Percentiles rank a stretch among this genome's conserved stretches.
These are phyloP conservation scores for Epicauta chinensis DNA, from an alignment of 1,140 invertebrate species.

Conservation along the genomic window DNA sequence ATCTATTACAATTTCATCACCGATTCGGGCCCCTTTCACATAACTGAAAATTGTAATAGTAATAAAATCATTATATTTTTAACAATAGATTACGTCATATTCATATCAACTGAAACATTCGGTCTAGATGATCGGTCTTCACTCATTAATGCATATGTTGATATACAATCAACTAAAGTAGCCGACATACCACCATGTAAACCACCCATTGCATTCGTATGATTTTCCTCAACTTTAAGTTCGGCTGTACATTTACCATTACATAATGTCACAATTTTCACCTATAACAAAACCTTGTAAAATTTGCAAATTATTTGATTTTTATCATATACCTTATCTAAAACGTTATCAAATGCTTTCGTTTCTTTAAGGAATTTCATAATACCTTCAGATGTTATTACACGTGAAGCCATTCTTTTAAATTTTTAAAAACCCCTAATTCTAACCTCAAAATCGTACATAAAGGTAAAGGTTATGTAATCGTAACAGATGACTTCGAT, in stretches of 20 bases:
- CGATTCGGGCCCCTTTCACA: conserved; percentile 64
- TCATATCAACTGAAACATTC: conserved; percentile 69
- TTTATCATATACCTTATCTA: too few relatives aligned
- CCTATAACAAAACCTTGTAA: too few relatives aligned
- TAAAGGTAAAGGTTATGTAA: too few relatives aligned
- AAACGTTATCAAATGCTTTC: too few relatives aligned
- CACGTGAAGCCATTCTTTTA: neutral
- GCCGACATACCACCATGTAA: conserved; percentile 81
- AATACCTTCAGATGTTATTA: neutral
- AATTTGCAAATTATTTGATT: too few relatives aligned
- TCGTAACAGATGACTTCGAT: too few relatives aligned
- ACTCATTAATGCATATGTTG: conserved; percentile 72
- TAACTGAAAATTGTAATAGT: conserved; percentile 57
- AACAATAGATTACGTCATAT: conserved; percentile 53
- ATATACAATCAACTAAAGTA: conserved; percentile 75
- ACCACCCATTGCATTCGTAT: conserved; percentile 67
- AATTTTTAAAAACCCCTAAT: conserved; percentile 19
- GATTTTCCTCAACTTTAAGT: conserved; percentile 68
- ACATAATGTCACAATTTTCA: too few relatives aligned
- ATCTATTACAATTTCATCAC: conserved; percentile 74
- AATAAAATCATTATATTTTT: neutral
- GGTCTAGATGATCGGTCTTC: conserved; percentile 48
- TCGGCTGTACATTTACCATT: conserved; percentile 66
- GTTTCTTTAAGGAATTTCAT: neutral
- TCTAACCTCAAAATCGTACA: neutral